A percentile compares a stretch with the other conserved stretches of the same genome.
Conservation (phyloP, 2,888 invertebrate genomes). For the Meteorus colon region DNA sequence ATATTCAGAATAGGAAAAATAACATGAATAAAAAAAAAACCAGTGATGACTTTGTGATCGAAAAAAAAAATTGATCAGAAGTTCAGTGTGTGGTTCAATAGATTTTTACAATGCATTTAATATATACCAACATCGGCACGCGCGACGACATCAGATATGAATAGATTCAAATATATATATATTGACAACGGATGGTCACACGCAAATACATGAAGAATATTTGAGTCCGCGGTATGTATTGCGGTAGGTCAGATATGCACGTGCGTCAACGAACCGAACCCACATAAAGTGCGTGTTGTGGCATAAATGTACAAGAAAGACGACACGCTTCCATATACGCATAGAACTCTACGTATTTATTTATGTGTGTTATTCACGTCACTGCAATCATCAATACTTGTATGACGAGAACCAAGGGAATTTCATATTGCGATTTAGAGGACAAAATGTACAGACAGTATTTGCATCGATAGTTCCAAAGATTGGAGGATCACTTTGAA, state of each 20-base stretch:
- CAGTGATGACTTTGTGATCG: background rate
- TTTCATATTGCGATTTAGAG: background rate
- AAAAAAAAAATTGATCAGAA: background rate
- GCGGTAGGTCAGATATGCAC: slow-evolving; percentile 51
- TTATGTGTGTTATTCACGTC: slow-evolving; percentile 10
- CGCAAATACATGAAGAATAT: slow-evolving; percentile 10
- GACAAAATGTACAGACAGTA: background rate
- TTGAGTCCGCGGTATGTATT: slow-evolving; percentile 42
- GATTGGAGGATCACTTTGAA: too few species aligned
- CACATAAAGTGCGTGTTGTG: slow-evolving; percentile 49
- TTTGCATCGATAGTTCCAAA: background rate
- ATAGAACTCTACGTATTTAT: background rate
- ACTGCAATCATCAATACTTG: background rate
- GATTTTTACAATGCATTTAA: slow-evolving; percentile 45
- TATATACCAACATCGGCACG: slow-evolving; percentile 20
- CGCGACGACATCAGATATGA: slow-evolving; percentile 26
- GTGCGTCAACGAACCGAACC: slow-evolving; percentile 51
- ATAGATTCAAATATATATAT: slow-evolving; percentile 20
- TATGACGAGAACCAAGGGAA: background rate
- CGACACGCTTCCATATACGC: slow-evolving; percentile 12
- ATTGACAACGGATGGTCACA: slow-evolving; percentile 9
- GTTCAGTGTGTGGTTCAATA: slow-evolving; percentile 5
- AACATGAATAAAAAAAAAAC: background rate
- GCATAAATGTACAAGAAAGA: slow-evolving; percentile 37
- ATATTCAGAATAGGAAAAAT: background rate